Evolutionary conservation across 2,113 vertebrate species (phyloP), one percentile per base, ranked within the genome.

Genomic region (Xiphophorus hellerii): DNA sequence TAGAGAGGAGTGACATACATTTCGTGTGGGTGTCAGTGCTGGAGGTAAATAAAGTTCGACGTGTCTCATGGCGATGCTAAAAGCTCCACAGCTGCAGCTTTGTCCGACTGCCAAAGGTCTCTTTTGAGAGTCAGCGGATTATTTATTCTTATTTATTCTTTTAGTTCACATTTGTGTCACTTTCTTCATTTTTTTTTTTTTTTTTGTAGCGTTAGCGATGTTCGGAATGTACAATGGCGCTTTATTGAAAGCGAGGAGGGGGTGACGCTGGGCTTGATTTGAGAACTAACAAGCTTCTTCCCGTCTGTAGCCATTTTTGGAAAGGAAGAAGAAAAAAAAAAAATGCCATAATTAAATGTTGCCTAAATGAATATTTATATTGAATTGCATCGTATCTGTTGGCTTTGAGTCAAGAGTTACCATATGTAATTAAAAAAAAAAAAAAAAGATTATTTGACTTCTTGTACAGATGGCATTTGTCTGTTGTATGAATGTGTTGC

Each of bases 61-160:
- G 44, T 37, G 76, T 82, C 62, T 83, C 84, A 72, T 54, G 20
- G 5, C 28, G 44, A 77, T 58, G 87, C 78, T 83, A 61, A 87
- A 84, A 76, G 82, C 83, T 74, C 15, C n/a, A 37, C 68, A 75
- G 76, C 82, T 82, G 80, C 74, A 75, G 84, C 83, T 76, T 33
- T 74, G 79, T 80, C 76, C 71, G 80, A 67, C 81, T 74, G 66
- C 80, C 80, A 82, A 83, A 87, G 79, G 74, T 71, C 77, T 85
- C 60, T 83, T 72, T 63, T 76, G 5, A 77, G 66, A 67, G 37
- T 63, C 74, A 65, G 22, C 33, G 15, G 68, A 84, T 91, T 91
- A 92, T 92, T 92, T 89, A 88, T 92, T 91, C 87, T 89, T 90
- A 88, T 93, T 92, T 91, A 89, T 93, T 90, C 82, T 82, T 84